phyloP scores from a whole-genome alignment of 1,140 invertebrate genomes.

The Procambarus clarkii region DNA sequence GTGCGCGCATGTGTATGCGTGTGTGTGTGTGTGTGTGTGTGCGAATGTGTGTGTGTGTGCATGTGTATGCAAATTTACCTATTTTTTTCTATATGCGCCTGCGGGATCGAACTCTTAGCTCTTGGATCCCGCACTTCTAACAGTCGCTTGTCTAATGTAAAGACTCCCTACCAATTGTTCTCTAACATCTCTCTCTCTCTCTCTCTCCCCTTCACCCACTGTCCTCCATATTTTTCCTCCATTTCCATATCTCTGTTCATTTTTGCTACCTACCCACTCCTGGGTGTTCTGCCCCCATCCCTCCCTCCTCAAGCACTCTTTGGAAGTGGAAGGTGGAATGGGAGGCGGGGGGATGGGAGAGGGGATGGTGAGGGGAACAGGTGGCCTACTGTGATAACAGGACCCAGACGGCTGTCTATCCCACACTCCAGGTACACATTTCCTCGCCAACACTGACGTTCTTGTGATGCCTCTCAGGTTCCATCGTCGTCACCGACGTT shows the following conservation, averaged over 20 bases:
- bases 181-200: neutral
- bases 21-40: conserved; percentile 48
- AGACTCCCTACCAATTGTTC: neutral
- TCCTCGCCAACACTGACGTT: neutral
- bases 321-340: neutral
- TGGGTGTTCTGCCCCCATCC: neutral
- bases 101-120: too few relatives aligned
- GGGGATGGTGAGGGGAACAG: too few relatives aligned
- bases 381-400: neutral
- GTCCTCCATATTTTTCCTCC: neutral
- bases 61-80: conserved; percentile 1
- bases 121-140: too few relatives aligned
- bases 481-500: neutral
- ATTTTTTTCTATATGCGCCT: too few relatives aligned
- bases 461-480: neutral
- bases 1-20: neutral
- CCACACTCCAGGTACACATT: neutral
- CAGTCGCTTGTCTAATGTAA: too few relatives aligned
- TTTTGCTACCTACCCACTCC: too few relatives aligned
- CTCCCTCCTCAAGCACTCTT: neutral
- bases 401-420: neutral
- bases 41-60: conserved; percentile 44
- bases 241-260: too few relatives aligned
- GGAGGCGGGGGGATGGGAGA: neutral
- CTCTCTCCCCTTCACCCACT: neutral